phyloP scores from a whole-genome alignment of 2,113 vertebrate species.

The Coregonus clupeaformis region DNA sequence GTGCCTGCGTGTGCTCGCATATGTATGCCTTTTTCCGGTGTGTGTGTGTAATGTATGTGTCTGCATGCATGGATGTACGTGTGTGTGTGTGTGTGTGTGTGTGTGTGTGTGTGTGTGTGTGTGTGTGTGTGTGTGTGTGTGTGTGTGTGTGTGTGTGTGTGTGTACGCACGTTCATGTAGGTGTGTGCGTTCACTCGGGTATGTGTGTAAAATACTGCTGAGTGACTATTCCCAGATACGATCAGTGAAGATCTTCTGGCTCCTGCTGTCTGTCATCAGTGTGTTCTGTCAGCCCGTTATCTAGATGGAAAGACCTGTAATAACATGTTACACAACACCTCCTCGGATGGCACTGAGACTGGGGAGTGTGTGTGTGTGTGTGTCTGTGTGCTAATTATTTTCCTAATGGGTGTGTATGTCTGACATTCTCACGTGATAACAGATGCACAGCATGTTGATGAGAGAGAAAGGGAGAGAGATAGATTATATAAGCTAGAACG shows the following conservation, averaged over 20 bases:
- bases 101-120: no score
- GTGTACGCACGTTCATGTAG: neutral
- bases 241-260: neutral
- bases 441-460: no score
- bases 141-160: conserved; percentile 6
- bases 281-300: conserved; percentile 5
- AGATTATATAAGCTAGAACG: no score
- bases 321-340: conserved; percentile 8
- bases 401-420: no score
- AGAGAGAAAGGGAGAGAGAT: no score
- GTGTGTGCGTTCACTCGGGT: neutral
- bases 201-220: neutral
- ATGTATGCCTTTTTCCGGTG: no score
- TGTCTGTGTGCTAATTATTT: neutral
- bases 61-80: no score
- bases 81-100: no score
- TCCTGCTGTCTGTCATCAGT: neutral
- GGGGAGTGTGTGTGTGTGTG: conserved; percentile 14
- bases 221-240: neutral
- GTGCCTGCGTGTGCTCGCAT: no score
- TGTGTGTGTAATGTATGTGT: no score
- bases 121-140: no score
- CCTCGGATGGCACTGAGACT: neutral
- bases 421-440: no score
- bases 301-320: neutral